phyloP scores from a whole-genome alignment of 2,888 invertebrate species.

The Pterobdella sp. region DNA sequence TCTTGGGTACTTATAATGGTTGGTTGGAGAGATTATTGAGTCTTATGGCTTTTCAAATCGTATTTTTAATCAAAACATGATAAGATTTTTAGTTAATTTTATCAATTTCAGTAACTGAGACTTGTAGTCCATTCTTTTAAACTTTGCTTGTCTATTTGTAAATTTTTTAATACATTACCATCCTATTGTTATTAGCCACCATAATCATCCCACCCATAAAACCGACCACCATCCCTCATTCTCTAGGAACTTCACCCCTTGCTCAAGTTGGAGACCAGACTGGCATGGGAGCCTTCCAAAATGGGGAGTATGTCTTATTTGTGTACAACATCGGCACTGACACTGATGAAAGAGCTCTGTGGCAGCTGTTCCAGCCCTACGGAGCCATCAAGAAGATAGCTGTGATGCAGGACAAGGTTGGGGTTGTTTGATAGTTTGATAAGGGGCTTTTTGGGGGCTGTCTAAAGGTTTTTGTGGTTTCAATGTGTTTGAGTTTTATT shows the following conservation, averaged over 20 bases:
- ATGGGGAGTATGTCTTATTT: slow-evolving; percentile 46
- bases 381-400: slow-evolving; percentile 48
- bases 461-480: too few relatives aligned
- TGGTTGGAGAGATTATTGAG: too few relatives aligned
- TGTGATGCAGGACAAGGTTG: slow-evolving; percentile 19
- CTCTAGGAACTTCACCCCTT: neutral
- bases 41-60: neutral
- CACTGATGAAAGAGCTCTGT: slow-evolving; percentile 49
- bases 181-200: slow-evolving; percentile 4
- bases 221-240: neutral
- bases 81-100: neutral
- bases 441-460: too few relatives aligned
- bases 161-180: slow-evolving; percentile 31
- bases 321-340: slow-evolving; percentile 52
- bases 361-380: slow-evolving; percentile 49
- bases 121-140: neutral
- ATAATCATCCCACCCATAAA: neutral
- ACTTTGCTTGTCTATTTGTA: neutral
- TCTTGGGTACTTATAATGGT: slow-evolving; percentile 5
- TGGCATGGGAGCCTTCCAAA: slow-evolving; percentile 22
- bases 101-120: neutral
- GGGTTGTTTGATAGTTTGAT: too few relatives aligned
- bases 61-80: neutral
- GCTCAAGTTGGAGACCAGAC: slow-evolving; percentile 18
- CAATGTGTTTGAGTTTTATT: too few relatives aligned